phyloP scores from a whole-genome alignment of 2,113 vertebrate genomes.

The Larimichthys crocea region DNA sequence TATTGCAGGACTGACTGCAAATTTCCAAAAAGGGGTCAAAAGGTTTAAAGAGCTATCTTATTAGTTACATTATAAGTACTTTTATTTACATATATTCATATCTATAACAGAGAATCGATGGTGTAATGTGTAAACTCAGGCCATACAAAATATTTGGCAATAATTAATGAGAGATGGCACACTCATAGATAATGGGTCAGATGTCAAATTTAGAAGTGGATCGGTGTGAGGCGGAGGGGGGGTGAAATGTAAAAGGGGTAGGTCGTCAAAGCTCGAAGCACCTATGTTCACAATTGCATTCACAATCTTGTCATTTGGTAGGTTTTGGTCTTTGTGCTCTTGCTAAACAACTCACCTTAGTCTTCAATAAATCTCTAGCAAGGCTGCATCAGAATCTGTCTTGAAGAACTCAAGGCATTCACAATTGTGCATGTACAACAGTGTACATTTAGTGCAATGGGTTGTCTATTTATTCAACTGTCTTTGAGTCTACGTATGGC shows the following conservation, averaged over 20 bases:
- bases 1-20: conserved; percentile 19
- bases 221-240: neutral
- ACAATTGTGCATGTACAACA: conserved; percentile 59
- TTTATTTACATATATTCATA: conserved; percentile 79
- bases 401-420: conserved; percentile 49
- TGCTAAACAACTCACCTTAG: conserved; percentile 18
- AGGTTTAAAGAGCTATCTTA: conserved; percentile 44
- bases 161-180: conserved; percentile 77
- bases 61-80: conserved; percentile 53
- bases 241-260: conserved; percentile 8
- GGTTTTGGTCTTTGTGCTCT: conserved; percentile 67
- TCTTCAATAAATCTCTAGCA: conserved; percentile 15
- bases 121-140: conserved; percentile 72
- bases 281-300: conserved; percentile 59
- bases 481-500: conserved; percentile 80
- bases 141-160: conserved; percentile 84
- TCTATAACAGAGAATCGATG: conserved; percentile 64
- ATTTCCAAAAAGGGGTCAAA: conserved; percentile 12
- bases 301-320: conserved; percentile 46
- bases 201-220: conserved; percentile 32
- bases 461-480: conserved; percentile 54
- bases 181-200: conserved; percentile 73
- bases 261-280: conserved; percentile 36
- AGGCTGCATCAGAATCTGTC: conserved; percentile 33
- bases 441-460: conserved; percentile 73